Percentiles rank a stretch among this genome's conserved stretches.
Conservation (phyloP, 1,140 invertebrate genomes). For the Sycobia sp. region DNA sequence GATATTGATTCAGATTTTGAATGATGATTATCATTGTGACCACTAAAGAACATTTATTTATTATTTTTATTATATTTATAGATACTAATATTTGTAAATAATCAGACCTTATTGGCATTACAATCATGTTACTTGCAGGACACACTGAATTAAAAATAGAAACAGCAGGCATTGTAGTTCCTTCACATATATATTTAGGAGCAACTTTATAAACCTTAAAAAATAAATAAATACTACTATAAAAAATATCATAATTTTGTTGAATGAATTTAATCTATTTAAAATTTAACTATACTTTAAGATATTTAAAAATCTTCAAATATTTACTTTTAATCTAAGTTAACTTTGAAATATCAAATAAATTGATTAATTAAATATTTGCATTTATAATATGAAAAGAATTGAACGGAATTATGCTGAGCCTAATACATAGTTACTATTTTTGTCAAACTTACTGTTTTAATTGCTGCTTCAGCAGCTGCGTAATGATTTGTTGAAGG, state of each 20-base stretch:
- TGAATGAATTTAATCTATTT: background rate
- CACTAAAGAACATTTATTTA: conserved; percentile 34
- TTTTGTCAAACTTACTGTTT: conserved; percentile 23
- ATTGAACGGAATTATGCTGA: background rate
- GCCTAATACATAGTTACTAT: background rate
- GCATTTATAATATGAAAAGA: conserved; percentile 1
- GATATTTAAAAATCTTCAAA: background rate
- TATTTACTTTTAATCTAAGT: too few relatives aligned
- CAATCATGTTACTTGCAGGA: conserved; percentile 34
- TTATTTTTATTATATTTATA: background rate
- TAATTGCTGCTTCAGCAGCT: conserved; percentile 37
- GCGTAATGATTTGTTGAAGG: conserved; percentile 34
- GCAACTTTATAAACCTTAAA: conserved; percentile 34
- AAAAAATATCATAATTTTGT: background rate
- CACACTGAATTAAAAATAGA: conserved; percentile 29
- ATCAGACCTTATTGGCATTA: conserved; percentile 40
- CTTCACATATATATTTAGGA: conserved; percentile 37
- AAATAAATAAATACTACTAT: conserved; percentile 4
- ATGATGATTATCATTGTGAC: conserved; percentile 11
- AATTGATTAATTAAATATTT: background rate
- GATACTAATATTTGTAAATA: conserved; percentile 15
- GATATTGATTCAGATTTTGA: conserved; percentile 35
- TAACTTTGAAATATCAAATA: background rate
- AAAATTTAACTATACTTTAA: background rate
- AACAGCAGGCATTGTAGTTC: conserved; percentile 36